These are phyloP conservation scores for Laothoe populi DNA, from an alignment of 2,888 invertebrate genomes.

Conservation along the genomic window DNA sequence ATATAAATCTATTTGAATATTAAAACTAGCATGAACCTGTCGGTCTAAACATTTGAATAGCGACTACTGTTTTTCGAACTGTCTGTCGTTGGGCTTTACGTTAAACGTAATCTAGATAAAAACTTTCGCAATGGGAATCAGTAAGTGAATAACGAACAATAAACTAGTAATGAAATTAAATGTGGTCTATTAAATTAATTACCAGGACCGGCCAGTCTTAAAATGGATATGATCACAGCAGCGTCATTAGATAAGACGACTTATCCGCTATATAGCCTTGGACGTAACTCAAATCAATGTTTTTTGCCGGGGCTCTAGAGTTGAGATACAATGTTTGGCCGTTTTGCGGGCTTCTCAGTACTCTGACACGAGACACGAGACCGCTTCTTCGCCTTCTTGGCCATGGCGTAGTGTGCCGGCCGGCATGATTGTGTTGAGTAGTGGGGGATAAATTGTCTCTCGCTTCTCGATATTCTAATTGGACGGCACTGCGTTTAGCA, in stretches of 20 bases:
- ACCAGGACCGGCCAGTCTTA: background rate
- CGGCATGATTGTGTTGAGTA: too few species aligned
- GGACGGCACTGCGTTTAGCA: too few species aligned
- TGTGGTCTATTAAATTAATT: background rate
- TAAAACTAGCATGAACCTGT: background rate
- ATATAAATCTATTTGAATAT: background rate
- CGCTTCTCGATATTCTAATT: too few species aligned
- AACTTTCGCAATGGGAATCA: background rate
- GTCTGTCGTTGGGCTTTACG: constrained; percentile 13
- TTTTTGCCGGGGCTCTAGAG: too few species aligned
- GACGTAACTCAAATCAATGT: background rate
- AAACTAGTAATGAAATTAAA: background rate
- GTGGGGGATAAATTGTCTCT: too few species aligned
- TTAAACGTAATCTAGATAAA: constrained; percentile 6
- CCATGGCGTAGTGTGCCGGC: too few species aligned
- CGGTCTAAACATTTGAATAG: constrained; percentile 5
- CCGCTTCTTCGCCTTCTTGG: too few species aligned
- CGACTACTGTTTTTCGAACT: constrained; percentile 7
- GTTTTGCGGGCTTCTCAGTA: too few species aligned
- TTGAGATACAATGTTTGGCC: too few species aligned
- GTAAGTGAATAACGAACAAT: background rate
- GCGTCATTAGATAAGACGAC: background rate
- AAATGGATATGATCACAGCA: background rate
- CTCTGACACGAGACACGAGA: too few species aligned
- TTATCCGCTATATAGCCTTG: background rate